Conservation (phyloP, 2,888 invertebrate genomes). For the Eulithis prunata region DNA sequence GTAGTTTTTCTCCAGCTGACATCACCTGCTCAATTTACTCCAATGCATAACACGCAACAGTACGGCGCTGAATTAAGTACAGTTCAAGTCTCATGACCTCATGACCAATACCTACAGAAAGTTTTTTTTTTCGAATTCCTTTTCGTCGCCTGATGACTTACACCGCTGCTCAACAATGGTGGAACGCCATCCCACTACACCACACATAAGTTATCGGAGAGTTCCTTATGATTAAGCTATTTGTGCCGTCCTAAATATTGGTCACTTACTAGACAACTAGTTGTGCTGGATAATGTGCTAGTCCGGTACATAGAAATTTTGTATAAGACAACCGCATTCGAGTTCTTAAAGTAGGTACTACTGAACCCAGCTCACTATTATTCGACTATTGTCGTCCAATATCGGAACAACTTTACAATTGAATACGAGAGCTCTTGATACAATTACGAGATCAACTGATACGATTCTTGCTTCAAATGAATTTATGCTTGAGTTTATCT, state of each 20-base stretch:
- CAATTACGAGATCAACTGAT: constrained; percentile 51
- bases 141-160: too few relatives aligned
- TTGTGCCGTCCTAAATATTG: too few relatives aligned
- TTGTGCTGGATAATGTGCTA: too few relatives aligned
- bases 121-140: too few relatives aligned
- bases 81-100: constrained; percentile 37
- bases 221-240: too few relatives aligned
- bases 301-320: too few relatives aligned
- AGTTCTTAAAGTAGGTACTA: background rate
- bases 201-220: too few relatives aligned
- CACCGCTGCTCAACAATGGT: too few relatives aligned
- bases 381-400: constrained; percentile 76
- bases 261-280: too few relatives aligned
- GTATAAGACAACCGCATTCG: too few relatives aligned
- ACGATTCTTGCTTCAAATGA: constrained; percentile 29
- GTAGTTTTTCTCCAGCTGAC: constrained; percentile 11
- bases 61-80: constrained; percentile 24
- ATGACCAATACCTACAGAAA: constrained; percentile 8
- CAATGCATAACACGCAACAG: constrained; percentile 26
- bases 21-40: constrained; percentile 24
- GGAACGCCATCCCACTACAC: too few relatives aligned
- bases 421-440: constrained; percentile 59
- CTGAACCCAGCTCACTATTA: constrained; percentile 37
- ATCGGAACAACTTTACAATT: constrained; percentile 60
- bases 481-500: constrained; percentile 16